Conservation (phyloP, 2,797 vertebrate species). For the Cuniculus paca region DNA sequence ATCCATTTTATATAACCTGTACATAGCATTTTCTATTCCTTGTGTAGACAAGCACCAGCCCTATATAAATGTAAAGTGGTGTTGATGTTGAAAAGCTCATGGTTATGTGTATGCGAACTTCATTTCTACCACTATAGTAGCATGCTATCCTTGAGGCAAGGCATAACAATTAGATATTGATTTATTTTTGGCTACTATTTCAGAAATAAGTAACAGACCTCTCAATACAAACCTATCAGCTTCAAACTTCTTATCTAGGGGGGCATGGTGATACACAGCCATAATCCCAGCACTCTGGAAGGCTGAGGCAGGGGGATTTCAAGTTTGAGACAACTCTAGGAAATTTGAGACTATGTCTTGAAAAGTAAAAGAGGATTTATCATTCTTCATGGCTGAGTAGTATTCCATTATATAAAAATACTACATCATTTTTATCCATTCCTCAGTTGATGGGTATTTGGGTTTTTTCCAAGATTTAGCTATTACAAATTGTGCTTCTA, state of each 20-base stretch:
- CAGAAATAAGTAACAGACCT: neutral
- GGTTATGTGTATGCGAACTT: neutral
- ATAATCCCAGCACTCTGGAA: neutral
- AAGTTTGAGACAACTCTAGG: neutral
- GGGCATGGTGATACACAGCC: neutral
- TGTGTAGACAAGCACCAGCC: neutral
- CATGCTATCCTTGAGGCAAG: neutral
- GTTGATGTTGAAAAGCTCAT: neutral
- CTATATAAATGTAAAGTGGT: neutral
- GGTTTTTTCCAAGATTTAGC: too few species aligned
- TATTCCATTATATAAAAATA: too few species aligned
- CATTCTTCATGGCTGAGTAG: too few species aligned
- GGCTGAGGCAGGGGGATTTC: neutral
- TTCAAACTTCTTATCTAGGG: neutral
- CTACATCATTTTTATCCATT: too few species aligned
- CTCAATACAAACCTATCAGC: constrained; percentile 8
- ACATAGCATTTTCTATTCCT: neutral
- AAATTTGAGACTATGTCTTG: neutral
- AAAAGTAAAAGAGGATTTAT: neutral
- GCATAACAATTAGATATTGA: neutral
- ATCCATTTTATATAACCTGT: neutral
- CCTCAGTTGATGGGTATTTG: too few species aligned
- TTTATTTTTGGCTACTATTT: constrained; percentile 53
- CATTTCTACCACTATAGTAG: neutral
- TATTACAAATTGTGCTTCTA: too few species aligned